Conservation (phyloP, 2,888 invertebrate species). For the Stenodema calcarata region DNA sequence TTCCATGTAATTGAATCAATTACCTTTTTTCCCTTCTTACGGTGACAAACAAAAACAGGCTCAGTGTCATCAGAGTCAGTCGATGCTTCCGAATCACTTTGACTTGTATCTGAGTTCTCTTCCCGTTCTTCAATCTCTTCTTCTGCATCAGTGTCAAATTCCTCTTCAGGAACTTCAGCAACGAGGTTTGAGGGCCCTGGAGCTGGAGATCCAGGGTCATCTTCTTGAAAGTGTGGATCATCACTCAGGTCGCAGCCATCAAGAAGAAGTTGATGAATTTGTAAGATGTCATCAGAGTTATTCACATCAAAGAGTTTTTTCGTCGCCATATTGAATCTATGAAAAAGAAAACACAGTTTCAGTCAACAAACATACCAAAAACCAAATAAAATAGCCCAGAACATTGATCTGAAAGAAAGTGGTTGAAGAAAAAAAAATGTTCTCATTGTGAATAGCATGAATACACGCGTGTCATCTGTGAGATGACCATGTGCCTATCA, state of each 20-base stretch:
- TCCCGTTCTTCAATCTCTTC: conserved; percentile 46
- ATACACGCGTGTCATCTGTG: conserved; percentile 45
- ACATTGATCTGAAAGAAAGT: conserved; percentile 23
- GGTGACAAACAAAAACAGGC: conserved; percentile 37
- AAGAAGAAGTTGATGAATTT: conserved; percentile 32
- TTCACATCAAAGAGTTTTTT: conserved; percentile 46
- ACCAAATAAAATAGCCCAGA: conserved; percentile 18
- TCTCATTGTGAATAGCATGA: conserved; percentile 40
- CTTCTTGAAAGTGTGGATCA: conserved; percentile 45
- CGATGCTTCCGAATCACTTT: conserved; percentile 42
- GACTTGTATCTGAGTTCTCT: conserved; percentile 47
- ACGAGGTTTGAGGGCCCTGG: conserved; percentile 32
- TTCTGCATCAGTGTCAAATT: conserved; percentile 45
- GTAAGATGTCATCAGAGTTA: conserved; percentile 37
- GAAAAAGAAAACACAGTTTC: conserved; percentile 48
- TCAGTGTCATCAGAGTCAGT: conserved; percentile 44
- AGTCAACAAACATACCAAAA: background rate
- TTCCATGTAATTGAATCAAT: conserved; percentile 45
- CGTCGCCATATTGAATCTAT: conserved; percentile 41
- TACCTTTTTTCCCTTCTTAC: conserved; percentile 42
- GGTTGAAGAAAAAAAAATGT: conserved; percentile 37
- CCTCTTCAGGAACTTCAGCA: conserved; percentile 39
- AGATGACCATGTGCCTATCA: conserved; percentile 43
- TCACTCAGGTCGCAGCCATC: conserved; percentile 28
- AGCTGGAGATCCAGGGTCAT: conserved; percentile 37